Evolutionary conservation across 2,797 vertebrate species (phyloP), one percentile per base, ranked within the genome.

Genomic region (Cyclopterus lumpus): DNA sequence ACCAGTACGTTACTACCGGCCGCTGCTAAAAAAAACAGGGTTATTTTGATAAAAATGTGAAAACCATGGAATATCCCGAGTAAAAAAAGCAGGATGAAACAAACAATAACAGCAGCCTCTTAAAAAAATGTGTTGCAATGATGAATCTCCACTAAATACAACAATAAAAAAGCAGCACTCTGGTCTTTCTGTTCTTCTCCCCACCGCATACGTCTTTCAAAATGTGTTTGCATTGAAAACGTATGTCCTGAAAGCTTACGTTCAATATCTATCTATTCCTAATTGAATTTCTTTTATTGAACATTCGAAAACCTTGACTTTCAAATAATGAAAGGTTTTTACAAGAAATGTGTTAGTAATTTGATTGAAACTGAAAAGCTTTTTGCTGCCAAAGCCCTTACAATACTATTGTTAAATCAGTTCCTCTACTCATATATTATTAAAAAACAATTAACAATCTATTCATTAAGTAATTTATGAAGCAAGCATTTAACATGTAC

Each of bases 141-240:
- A 71, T 44, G 59, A 6, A 44, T 34, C 22, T 46, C 22, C 2
- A 32, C 15, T 28, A 34, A 69, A 28, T 24, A 65, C 0, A 6
- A 53, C 42, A 65, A 76, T 18, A 0, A 61, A 66, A 46, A 60
- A 49, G 24, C 53, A 73, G 51, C n/a, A 15, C 22, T 57, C 16
- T 57, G 4, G 34, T 36, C 40, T 36, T 20, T 22, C 18, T 54
- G 3, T 42, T 58, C 38, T 36, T 24, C 11, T 48, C 24, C 24
- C 16, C 24, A 49, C 3, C 61, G 32, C 55, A 34, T 34, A 6
- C 14, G 6, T 24, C 62, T 49, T 82, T 63, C 2, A 42, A 42
- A 42, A 6, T 42, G 51, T 53, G 32, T 66, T 14, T 40, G 42
- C 5, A 4, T 26, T 16, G 20, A 38, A 38, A 58, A 34, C 8